Conservation (phyloP, 2,113 vertebrate genomes). For the Blennius ocellaris region DNA sequence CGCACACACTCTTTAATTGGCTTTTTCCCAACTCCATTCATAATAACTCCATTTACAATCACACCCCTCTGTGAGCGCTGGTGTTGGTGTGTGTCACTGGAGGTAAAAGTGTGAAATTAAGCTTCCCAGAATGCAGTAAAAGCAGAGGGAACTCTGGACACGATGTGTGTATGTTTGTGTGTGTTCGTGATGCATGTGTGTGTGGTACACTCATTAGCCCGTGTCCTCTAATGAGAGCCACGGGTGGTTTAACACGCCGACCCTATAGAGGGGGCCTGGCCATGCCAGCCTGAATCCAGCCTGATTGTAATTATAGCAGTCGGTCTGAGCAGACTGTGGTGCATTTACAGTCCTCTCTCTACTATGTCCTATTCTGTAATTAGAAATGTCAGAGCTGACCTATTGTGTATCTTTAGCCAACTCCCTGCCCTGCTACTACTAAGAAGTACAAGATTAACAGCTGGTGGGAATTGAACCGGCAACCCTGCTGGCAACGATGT, state of each 20-base stretch:
- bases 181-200: constrained; percentile 52
- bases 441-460: constrained; percentile 53
- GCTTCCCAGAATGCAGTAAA: constrained; percentile 68
- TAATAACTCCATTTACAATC: constrained; percentile 73
- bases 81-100: constrained; percentile 56
- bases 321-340: constrained; percentile 50
- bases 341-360: constrained; percentile 49
- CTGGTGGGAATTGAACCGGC: constrained; percentile 64
- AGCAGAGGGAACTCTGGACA: constrained; percentile 56
- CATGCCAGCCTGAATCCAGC: constrained; percentile 61
- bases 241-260: constrained; percentile 76
- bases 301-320: constrained; percentile 77
- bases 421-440: constrained; percentile 38
- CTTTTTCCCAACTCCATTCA: constrained; percentile 70
- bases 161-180: constrained; percentile 43
- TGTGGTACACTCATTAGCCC: constrained; percentile 71
- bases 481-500: constrained; percentile 53
- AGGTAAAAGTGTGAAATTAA: constrained; percentile 77
- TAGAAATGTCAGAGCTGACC: constrained; percentile 73
- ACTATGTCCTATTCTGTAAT: constrained; percentile 68
- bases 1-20: constrained; percentile 75
- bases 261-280: constrained; percentile 57
- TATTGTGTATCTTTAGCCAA: constrained; percentile 48
- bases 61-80: constrained; percentile 43
- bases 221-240: constrained; percentile 75